A percentile compares a stretch with the other conserved stretches of the same genome.
Evolutionary conservation across 2,888 invertebrate species (phyloP).

Genomic region (Empis livida): DNA sequence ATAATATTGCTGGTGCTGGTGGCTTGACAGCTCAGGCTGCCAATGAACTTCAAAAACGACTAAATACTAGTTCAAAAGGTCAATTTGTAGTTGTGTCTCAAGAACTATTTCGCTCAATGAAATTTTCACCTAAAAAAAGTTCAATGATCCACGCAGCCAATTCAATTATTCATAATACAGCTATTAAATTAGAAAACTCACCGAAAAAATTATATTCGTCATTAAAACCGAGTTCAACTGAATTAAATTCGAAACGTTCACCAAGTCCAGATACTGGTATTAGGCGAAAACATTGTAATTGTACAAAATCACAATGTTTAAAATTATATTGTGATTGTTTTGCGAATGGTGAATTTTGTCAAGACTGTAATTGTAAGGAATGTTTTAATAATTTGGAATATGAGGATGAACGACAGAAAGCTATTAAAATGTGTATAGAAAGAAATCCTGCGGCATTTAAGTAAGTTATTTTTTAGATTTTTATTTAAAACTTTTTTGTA

Average conservation of each 20-base stretch:
- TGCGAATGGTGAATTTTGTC: slow-evolving; percentile 98
- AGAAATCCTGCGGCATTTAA: slow-evolving; percentile 93
- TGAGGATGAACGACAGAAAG: slow-evolving; percentile 86
- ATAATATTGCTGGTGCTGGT: not conserved
- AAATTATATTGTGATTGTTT: slow-evolving; percentile 99
- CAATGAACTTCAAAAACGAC: not conserved
- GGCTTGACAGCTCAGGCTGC: not conserved
- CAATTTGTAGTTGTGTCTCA: not conserved
- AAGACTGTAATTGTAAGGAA: slow-evolving; percentile 93
- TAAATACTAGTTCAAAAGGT: not conserved
- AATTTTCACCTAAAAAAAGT: no score
- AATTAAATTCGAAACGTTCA: slow-evolving; percentile 10
- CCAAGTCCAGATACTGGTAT: slow-evolving; percentile 12
- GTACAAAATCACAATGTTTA: slow-evolving; percentile 96
- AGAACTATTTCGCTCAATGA: no score
- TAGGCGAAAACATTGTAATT: slow-evolving; percentile 92
- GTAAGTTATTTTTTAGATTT: slow-evolving; percentile 29
- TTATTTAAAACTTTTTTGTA: no score
- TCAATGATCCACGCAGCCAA: not conserved
- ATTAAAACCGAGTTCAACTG: slow-evolving; percentile 15
- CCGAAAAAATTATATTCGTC: slow-evolving; percentile 19
- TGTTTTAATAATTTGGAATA: slow-evolving; percentile 93
- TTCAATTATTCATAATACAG: not conserved
- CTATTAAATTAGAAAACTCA: slow-evolving; percentile 9
- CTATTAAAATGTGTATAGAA: slow-evolving; percentile 88